Conservation (phyloP, 1,140 invertebrate genomes). For the Papilio helenus region DNA sequence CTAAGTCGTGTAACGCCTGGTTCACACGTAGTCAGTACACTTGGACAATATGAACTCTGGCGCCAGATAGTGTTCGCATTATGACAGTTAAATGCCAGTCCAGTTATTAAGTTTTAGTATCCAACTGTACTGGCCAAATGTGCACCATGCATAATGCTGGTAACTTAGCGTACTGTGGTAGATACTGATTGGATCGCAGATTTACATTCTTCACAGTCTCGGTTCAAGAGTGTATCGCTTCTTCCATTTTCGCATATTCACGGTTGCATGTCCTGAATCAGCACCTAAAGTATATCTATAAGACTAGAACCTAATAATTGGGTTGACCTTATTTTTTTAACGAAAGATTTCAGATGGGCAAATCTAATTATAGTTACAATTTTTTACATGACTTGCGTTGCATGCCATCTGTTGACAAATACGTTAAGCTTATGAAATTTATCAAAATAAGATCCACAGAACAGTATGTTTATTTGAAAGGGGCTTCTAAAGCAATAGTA, state of each 20-base stretch:
- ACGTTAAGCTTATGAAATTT: slow-evolving; percentile 35
- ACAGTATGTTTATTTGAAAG: slow-evolving; percentile 14
- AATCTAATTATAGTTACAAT: not conserved
- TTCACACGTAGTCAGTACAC: no score
- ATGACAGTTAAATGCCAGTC: no score
- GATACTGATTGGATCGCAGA: not conserved
- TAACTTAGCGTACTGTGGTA: not conserved
- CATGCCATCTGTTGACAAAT: slow-evolving; percentile 51
- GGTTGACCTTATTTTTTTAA: not conserved
- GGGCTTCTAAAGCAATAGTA: not conserved
- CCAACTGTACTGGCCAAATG: no score
- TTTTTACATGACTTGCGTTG: not conserved
- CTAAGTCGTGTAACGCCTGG: not conserved
- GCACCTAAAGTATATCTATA: not conserved
- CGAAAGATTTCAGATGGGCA: not conserved
- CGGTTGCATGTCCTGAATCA: not conserved
- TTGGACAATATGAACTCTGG: no score
- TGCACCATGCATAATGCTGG: no score
- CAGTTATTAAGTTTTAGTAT: no score
- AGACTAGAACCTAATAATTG: not conserved
- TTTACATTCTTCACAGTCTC: not conserved
- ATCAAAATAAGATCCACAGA: slow-evolving; percentile 20
- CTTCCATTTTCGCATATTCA: not conserved
- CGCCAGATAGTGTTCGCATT: no score
- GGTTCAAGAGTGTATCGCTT: not conserved